Percentiles rank a stretch among this genome's conserved stretches.
phyloP scores from a whole-genome alignment of 2,888 invertebrate genomes.

The Clunio marinus region DNA sequence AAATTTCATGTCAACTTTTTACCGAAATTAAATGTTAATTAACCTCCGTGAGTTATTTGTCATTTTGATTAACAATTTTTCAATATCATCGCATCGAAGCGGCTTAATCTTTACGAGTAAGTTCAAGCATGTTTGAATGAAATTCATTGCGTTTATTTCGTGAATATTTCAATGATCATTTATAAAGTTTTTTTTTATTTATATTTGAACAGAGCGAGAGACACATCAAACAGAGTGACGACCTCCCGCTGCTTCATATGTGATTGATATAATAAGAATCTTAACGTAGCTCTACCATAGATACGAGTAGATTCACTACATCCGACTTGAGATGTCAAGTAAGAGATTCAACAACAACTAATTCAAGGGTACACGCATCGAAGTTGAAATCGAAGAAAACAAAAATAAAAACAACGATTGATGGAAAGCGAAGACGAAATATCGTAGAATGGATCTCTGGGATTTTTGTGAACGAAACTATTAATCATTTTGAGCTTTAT shows the following conservation, averaged over 20 bases:
- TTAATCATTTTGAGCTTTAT: constrained; percentile 33
- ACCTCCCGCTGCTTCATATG: constrained; percentile 34
- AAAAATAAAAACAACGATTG: not conserved
- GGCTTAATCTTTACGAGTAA: not conserved
- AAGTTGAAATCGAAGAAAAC: not conserved
- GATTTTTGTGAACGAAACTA: constrained; percentile 11
- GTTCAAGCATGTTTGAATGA: constrained; percentile 7
- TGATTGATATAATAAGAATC: constrained; percentile 36
- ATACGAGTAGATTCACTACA: constrained; percentile 25
- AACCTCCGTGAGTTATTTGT: constrained; percentile 22
- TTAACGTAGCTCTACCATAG: not conserved
- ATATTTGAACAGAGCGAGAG: constrained; percentile 33
- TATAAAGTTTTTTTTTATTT: constrained; percentile 24
- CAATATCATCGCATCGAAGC: not conserved
- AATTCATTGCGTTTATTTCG: constrained; percentile 21
- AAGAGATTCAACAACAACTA: constrained; percentile 33
- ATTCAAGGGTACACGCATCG: constrained; percentile 18
- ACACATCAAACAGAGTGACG: constrained; percentile 37
- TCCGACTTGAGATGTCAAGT: constrained; percentile 39
- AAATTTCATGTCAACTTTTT: constrained; percentile 29
- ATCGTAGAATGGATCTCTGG: constrained; percentile 21
- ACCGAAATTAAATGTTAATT: constrained; percentile 37
- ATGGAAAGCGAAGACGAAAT: not conserved
- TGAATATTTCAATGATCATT: constrained; percentile 36
- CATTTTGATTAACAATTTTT: constrained; percentile 26